phyloP scores from a whole-genome alignment of 2,888 invertebrate genomes.

The Dusona sp. region DNA sequence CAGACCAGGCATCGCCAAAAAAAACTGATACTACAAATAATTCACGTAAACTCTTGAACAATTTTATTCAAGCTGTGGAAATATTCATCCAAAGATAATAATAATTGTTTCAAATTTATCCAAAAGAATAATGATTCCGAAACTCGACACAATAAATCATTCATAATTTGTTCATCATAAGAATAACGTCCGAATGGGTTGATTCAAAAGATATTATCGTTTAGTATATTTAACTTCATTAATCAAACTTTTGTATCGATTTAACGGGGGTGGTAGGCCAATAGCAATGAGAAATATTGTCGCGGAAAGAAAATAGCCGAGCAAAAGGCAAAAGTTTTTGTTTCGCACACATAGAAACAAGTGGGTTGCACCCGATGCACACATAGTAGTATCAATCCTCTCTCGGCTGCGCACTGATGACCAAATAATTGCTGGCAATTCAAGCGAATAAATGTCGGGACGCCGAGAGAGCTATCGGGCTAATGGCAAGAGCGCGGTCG shows the following conservation, averaged over 20 bases:
- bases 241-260: constrained; percentile 49
- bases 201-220: background rate
- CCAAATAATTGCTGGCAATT: constrained; percentile 76
- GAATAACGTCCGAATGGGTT: background rate
- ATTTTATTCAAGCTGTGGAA: background rate
- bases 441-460: constrained; percentile 73
- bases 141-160: background rate
- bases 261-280: constrained; percentile 15
- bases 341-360: constrained; percentile 4
- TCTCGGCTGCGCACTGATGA: constrained; percentile 70
- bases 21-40: background rate
- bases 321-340: constrained; percentile 30
- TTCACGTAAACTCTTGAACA: background rate
- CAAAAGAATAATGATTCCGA: background rate
- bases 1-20: background rate
- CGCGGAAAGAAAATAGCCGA: constrained; percentile 21
- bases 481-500: constrained; percentile 60
- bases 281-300: constrained; percentile 31
- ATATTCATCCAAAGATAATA: background rate
- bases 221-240: constrained; percentile 32
- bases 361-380: constrained; percentile 23
- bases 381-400: constrained; percentile 61
- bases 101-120: background rate
- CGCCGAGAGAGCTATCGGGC: constrained; percentile 62
- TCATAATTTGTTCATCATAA: constrained; percentile 5